Evolutionary conservation across 30 jellyfish, hydroid and myxozoan species (phyloP), one percentile per base, ranked within the genome.

Genomic region (Haliclystus octoradiatus): DNA sequence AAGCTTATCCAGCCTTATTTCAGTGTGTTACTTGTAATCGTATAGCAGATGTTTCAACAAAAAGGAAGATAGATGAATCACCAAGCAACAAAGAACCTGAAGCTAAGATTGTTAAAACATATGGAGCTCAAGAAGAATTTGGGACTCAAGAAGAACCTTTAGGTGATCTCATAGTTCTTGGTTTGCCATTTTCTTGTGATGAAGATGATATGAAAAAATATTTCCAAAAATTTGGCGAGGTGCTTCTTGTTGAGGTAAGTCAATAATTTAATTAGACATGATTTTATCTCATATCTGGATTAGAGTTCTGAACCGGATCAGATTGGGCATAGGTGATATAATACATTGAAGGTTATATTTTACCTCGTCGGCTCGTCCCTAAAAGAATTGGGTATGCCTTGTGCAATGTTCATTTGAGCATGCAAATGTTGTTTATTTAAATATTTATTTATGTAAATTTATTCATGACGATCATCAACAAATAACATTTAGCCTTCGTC

Each of bases 31-130:
- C n/a, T n/a, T n/a, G n/a, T n/a, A n/a, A n/a, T n/a, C n/a, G n/a
- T n/a, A n/a, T n/a, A n/a, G n/a, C n/a, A n/a, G n/a, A n/a, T n/a
- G n/a, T n/a, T n/a, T 31, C 94, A 2, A 52, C 76, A 47, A 88
- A 88, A 35, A 66, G 97, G 51, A 88, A 88, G 34, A 40, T 40
- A 9, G 84, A 71, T 49, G 97, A 85, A 33, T 92, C 92, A n/a
- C 92, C 97, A 19, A 78, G 93, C 1, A 82, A 76, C 63, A 71
- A 75, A 14, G 94, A 88, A 69, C 94, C 97, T 26, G 94, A 88
- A 68, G 93, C 94, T 14, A 88, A 88, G 32, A 72, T 71, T 31
- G 94, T 88, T 49, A 80, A 73, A 68, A 40, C 57, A 40, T 40
- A 5, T 40, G n/a, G n/a, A n/a, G n/a, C n/a, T n/a, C n/a, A n/a